These are phyloP conservation scores for Calidris pygmaea DNA, from an alignment of 2,113 vertebrate species.

Conservation along the genomic window DNA sequence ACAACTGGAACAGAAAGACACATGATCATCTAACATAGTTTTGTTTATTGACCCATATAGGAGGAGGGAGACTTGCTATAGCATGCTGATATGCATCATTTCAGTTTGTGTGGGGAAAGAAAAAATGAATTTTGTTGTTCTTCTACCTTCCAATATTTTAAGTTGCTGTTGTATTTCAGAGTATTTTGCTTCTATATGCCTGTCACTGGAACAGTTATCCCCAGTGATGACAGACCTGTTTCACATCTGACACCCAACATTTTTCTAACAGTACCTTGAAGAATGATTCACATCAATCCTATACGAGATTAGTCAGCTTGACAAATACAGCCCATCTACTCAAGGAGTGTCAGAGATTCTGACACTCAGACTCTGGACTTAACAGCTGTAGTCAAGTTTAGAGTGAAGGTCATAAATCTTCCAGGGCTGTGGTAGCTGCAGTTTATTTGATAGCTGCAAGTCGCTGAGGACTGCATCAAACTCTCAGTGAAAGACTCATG, in stretches of 20 bases:
- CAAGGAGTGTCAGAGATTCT: neutral
- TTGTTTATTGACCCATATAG: neutral
- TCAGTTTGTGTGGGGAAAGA: neutral
- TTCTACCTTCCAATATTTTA: neutral
- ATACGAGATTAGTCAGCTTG: neutral
- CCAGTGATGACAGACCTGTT: neutral
- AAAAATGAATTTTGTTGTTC: neutral
- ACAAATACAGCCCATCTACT: neutral
- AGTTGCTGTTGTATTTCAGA: neutral
- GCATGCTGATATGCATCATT: neutral
- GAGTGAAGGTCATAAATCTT: conserved; percentile 23
- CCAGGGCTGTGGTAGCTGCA: neutral
- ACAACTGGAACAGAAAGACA: neutral
- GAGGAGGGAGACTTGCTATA: neutral
- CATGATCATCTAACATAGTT: neutral
- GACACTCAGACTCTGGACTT: neutral
- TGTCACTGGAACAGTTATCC: neutral
- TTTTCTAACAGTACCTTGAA: conserved; percentile 11
- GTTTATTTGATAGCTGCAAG: neutral
- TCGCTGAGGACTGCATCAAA: neutral
- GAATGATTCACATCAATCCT: neutral
- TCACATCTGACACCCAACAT: neutral
- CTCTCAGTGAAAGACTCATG: neutral
- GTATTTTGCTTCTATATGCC: neutral
- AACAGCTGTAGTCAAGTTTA: neutral